Percentiles rank a stretch among this genome's conserved stretches.
Conservation (phyloP, 2,888 invertebrate species). For the Dicyrtoma fusca region DNA sequence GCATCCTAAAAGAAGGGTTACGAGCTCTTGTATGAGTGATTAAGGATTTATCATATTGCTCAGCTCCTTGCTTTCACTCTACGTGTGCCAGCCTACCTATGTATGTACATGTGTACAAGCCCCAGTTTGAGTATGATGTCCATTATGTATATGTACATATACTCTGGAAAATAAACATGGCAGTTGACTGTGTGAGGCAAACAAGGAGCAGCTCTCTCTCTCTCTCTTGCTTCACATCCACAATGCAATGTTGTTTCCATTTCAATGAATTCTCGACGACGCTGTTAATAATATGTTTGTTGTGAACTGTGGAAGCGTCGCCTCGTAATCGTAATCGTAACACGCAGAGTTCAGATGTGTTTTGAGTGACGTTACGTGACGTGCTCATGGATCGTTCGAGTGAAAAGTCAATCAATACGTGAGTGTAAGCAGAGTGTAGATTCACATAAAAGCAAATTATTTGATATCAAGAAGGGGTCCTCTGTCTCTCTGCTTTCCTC, state of each 20-base stretch:
- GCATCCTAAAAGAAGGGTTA: conserved; percentile 14
- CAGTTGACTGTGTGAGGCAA: no score
- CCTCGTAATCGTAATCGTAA: background rate
- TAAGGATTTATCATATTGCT: conserved; percentile 19
- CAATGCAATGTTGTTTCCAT: background rate
- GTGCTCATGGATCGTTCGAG: conserved; percentile 43
- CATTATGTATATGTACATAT: background rate
- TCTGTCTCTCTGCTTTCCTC: background rate
- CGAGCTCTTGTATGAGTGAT: background rate
- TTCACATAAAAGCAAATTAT: background rate
- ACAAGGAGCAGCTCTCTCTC: background rate
- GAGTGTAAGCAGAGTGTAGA: conserved; percentile 8
- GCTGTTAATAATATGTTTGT: background rate
- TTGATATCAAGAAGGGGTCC: background rate
- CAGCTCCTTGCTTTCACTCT: background rate
- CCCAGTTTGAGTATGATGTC: no score
- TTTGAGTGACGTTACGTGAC: conserved; percentile 55
- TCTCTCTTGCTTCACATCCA: background rate
- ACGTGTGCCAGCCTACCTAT: no score
- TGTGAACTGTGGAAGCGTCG: conserved; percentile 5
- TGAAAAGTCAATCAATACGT: conserved; percentile 56
- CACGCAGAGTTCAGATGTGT: conserved; percentile 21
- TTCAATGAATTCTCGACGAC: no score
- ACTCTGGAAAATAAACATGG: no score
- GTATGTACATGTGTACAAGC: no score